These are phyloP conservation scores for Acheta domesticus DNA, from an alignment of 2,888 invertebrate species.

Conservation along the genomic window DNA sequence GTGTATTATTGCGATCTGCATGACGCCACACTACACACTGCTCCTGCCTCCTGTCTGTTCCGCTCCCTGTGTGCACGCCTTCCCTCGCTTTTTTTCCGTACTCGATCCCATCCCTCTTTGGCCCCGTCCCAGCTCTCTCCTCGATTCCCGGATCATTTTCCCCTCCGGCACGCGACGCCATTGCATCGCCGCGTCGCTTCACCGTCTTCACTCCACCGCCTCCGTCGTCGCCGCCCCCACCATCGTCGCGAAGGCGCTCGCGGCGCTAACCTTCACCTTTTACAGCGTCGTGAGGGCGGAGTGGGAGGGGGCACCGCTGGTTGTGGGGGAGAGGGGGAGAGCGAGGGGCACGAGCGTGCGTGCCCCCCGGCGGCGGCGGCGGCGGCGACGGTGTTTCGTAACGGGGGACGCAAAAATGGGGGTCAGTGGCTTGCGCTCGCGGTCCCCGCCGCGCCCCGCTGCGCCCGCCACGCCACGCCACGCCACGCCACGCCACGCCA, in stretches of 20 bases:
- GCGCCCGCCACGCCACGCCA: neutral
- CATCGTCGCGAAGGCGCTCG: neutral
- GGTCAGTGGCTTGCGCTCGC: neutral
- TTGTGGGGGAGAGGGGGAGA: neutral
- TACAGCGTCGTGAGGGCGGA: neutral
- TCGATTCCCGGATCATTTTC: no score
- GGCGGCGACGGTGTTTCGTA: neutral
- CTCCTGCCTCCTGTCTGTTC: no score
- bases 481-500: neutral
- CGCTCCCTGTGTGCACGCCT: no score
- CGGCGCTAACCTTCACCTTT: neutral
- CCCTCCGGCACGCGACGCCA: no score
- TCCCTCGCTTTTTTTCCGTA: no score
- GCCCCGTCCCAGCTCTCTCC: no score
- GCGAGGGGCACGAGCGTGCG: neutral
- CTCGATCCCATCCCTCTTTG: no score
- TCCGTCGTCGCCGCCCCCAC: neutral
- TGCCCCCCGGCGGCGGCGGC: neutral
- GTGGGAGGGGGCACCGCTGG: neutral
- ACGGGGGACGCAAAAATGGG: constrained; percentile 8
- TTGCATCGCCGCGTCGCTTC: neutral
- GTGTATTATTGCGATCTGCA: no score
- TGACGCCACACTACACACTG: no score
- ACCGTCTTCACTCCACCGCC: neutral
- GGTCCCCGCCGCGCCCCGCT: neutral